Conservation (phyloP, 2,888 invertebrate genomes). For the Notocelia uddmanniana region DNA sequence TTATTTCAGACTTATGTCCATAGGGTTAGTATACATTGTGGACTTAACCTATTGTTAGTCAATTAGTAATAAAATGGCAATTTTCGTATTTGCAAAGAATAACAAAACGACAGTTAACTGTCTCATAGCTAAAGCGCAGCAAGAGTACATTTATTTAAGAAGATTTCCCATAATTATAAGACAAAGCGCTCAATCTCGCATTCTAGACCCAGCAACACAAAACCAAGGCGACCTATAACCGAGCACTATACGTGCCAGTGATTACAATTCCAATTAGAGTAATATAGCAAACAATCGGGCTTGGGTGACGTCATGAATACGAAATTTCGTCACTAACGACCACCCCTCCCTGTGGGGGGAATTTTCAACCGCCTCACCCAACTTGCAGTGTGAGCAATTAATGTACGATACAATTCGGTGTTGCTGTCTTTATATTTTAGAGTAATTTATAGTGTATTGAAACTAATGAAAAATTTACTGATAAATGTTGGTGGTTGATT, state of each 20-base stretch:
- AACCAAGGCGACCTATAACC: conserved; percentile 63
- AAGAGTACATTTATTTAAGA: no score
- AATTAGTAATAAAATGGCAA: no score
- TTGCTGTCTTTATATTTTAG: conserved; percentile 32
- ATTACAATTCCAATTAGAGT: conserved; percentile 85
- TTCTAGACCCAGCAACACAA: conserved; percentile 31
- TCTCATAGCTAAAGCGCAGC: no score
- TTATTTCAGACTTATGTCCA: no score
- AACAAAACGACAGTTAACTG: no score
- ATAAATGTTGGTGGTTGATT: neutral
- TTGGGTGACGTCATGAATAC: conserved; percentile 84
- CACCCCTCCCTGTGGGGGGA: conserved; percentile 64
- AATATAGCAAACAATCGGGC: conserved; percentile 86
- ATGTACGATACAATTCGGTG: conserved; percentile 40
- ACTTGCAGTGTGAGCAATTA: conserved; percentile 51
- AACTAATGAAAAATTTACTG: neutral
- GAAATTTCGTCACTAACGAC: conserved; percentile 83
- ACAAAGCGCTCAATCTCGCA: neutral
- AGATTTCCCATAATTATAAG: neutral
- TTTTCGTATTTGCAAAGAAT: no score
- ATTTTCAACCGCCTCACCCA: conserved; percentile 77
- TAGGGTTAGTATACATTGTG: no score
- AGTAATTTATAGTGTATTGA: conserved; percentile 29
- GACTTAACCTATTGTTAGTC: no score
- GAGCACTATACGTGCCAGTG: conserved; percentile 74